Base-by-base conservation (phyloP, 2,797 vertebrate genomes). In the Chelmon rostratus region DNA sequence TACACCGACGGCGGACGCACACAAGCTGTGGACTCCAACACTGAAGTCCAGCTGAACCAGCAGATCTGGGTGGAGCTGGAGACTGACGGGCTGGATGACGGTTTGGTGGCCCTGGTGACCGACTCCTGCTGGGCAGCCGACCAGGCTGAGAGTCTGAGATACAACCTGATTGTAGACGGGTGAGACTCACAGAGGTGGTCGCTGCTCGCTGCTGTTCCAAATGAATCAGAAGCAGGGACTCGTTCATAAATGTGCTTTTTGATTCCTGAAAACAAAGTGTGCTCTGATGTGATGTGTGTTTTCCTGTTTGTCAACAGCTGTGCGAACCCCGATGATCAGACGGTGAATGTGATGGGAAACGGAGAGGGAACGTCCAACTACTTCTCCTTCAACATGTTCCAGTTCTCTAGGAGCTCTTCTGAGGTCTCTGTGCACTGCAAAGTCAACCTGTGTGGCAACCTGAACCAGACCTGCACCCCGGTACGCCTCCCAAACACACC, bases 321-420 rank as follows among this genome's bases (percentile, higher is more conserved):
- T n/a, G 4, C 64, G 0, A 81, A 68, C n/a, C n/a, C n/a, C n/a
- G n/a, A n/a, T 1, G 85, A 83, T 53, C 13, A 0, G 19, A 78
- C 82, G 1, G 79, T 89, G 68, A 8, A 11, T 15, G 42, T 86
- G 56, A 4, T 25, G 12, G 40, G 13, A 5, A 89, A 85, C 3
- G 80, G 84, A 12, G 0, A 0, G 15, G 65, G 82, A 76, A 58
- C 75, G 2, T 85, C 68, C 77, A 79, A 21, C 72, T 18, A 10
- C 52, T 89, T 86, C 68, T 78, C 77, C 74, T 89, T 89, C 75
- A 74, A 79, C 64, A 76, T 71, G 77, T 86, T 89, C 37, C 35
- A 76, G 44, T 86, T 89, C 74, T 0, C 54, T 4, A 63, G 15
- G 23, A 28, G 10, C 1, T 0, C 33, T 0, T 15, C 8, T 0